phyloP scores from a whole-genome alignment of 2,113 vertebrate species.

The Erythrolamprus reginae region DNA sequence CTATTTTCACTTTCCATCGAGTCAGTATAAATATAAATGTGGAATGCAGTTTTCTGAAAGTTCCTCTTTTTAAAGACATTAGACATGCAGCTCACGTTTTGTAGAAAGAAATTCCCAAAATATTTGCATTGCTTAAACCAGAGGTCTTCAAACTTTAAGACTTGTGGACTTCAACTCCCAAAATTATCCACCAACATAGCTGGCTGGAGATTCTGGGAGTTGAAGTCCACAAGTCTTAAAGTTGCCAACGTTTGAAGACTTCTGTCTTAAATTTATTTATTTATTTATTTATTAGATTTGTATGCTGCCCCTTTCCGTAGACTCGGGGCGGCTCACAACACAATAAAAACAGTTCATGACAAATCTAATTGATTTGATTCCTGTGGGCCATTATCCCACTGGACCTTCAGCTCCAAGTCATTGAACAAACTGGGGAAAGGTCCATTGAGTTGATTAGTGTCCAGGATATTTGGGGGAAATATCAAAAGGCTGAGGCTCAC shows the following conservation, averaged over 20 bases:
- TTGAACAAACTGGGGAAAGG: constrained; percentile 54
- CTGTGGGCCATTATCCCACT: constrained; percentile 55
- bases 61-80: not conserved
- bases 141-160: no score
- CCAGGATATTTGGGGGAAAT: rapidly evolving
- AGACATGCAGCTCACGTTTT: not conserved
- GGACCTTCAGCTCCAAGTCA: constrained; percentile 64
- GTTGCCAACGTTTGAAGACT: no score
- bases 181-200: no score
- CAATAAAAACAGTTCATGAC: no score
- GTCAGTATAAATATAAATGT: not conserved
- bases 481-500: not conserved
- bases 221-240: no score
- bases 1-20: not conserved
- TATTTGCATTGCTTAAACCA: not conserved
- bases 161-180: no score
- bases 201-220: no score
- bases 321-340: no score
- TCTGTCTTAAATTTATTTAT: no score
- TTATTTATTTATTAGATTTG: no score
- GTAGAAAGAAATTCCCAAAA: not conserved
- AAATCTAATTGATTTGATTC: no score
- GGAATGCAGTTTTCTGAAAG: not conserved
- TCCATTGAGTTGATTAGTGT: rapidly evolving
- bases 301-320: no score